Base-by-base conservation (phyloP, 2,113 vertebrate genomes). In the Strix aluco region DNA sequence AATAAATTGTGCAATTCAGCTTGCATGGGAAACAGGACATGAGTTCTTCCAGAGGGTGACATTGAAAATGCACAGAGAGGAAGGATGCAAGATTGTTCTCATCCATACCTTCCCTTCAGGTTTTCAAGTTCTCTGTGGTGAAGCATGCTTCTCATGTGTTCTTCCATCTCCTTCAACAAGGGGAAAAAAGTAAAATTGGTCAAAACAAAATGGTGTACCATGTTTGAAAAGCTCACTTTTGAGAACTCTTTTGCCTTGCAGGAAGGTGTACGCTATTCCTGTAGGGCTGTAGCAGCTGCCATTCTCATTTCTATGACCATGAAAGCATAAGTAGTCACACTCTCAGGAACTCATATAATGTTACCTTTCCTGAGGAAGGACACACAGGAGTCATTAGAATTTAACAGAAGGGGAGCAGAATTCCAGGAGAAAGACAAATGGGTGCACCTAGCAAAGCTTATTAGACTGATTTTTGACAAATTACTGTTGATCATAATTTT, bases 121-220 rank as follows among this genome's bases (percentile, higher is more conserved):
- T 99, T 99, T 98, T 99, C 99, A 97, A 99, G 98, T 96, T 99
- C 99, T 66, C 99, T 98, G 98, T 99, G 99, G 95, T 99, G 99
- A 97, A 99, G 98, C 99, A 99, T 99, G 96, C 99, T 99, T 96
- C 99, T 98, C 98, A 99, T 98, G 96, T 99, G 99, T 92, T 99
- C 99, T 72, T 99, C 98, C 99, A 99, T 99, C 95, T 99, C 99
- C 99, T 99, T 98, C 86, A 97, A 95, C 29, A 73, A 40, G 78
- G 9, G 10, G 89, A 81, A 97, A 91, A 97, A 94, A 92, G 57
- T 6, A 94, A 79, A 87, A 97, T 51, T 85, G 78, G 82, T 95
- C 81, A 97, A 81, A 88, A 85, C 3, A 34, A 75, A 77, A 63
- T 0, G 2, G 30, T 26, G 10, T 13, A 88, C 23, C 1, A 0